Evolutionary conservation across 2,888 invertebrate species (phyloP).

Genomic region (Phaonia tiefii): DNA sequence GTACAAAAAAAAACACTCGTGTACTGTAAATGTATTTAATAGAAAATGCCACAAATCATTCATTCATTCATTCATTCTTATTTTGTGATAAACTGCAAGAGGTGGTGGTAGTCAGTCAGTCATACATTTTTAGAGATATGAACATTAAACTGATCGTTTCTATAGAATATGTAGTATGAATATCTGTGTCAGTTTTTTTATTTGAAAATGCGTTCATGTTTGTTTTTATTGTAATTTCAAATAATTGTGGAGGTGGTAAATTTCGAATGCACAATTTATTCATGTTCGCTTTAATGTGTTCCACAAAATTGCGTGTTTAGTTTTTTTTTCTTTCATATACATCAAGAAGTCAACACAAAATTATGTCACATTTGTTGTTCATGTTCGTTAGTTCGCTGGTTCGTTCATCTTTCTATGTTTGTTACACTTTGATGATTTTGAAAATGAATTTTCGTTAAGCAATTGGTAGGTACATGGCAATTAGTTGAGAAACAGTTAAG

Average conservation of each 20-base stretch:
- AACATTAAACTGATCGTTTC: no score
- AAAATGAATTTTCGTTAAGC: constrained; percentile 71
- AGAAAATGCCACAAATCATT: constrained; percentile 17
- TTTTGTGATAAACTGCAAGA: no score
- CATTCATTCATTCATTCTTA: not conserved
- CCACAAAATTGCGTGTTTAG: constrained; percentile 18
- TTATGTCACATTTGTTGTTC: constrained; percentile 54
- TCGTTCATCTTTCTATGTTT: constrained; percentile 67
- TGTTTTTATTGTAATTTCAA: not conserved
- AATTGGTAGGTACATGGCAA: no score
- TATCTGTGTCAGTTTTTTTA: no score
- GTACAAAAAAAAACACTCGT: constrained; percentile 15
- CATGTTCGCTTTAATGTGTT: not conserved
- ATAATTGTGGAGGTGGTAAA: not conserved
- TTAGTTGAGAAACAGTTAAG: no score
- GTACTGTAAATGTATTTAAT: constrained; percentile 16
- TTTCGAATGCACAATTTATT: constrained; percentile 29
- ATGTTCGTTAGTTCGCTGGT: no score
- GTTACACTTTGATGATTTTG: constrained; percentile 78
- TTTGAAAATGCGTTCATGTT: not conserved
- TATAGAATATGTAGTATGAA: no score
- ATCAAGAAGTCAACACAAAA: constrained; percentile 34
- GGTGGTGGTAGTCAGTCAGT: no score
- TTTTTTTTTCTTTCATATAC: no score
- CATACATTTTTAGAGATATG: no score